Conservation (phyloP, 2,113 vertebrate species). For the Tylochromis polylepis region DNA sequence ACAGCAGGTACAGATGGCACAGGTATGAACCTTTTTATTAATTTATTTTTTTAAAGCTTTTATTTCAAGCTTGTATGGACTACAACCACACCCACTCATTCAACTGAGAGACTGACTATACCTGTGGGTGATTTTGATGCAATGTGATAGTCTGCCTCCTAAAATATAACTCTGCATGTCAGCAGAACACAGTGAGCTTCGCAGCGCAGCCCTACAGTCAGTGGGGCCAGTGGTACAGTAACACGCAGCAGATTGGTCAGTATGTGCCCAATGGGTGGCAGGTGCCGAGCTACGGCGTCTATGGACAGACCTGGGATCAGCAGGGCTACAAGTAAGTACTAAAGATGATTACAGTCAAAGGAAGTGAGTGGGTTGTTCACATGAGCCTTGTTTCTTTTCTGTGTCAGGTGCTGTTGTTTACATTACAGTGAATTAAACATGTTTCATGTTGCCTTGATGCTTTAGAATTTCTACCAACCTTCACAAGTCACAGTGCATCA, state of each 20-base stretch:
- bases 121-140: background rate
- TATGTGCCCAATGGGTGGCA: conserved; percentile 97
- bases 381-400: background rate
- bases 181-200: conserved; percentile 88
- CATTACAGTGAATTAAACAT: background rate
- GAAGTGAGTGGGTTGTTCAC: background rate
- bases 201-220: conserved; percentile 87
- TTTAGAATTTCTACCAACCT: background rate
- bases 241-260: conserved; percentile 91
- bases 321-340: conserved; percentile 88
- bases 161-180: conserved; percentile 7
- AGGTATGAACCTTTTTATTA: conserved; percentile 13
- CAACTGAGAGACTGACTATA: background rate
- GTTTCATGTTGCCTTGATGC: background rate
- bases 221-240: conserved; percentile 96
- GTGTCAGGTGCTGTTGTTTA: background rate
- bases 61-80: too few relatives aligned
- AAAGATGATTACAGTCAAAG: background rate
- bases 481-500: background rate
- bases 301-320: conserved; percentile 93
- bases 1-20: conserved; percentile 80
- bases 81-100: background rate
- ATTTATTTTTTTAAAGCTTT: background rate
- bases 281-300: conserved; percentile 88
- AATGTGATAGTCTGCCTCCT: background rate